Conservation (phyloP, 2,888 invertebrate species). For the Idaea aversata region DNA sequence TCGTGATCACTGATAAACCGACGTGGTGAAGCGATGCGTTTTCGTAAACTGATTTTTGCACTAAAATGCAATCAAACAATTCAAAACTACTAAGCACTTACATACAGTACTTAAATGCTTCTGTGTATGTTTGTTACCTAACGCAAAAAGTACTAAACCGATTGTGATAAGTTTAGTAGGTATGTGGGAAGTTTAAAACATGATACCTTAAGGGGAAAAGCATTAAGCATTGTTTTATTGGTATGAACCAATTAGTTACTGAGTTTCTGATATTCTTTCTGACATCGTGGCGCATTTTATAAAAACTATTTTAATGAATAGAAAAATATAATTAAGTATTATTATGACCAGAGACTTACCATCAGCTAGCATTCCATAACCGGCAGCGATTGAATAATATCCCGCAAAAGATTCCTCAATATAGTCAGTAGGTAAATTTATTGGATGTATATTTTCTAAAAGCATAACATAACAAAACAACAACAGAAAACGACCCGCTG, state of each 20-base stretch:
- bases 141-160: too few relatives aligned
- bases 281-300: too few relatives aligned
- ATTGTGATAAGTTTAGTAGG: too few relatives aligned
- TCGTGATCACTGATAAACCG: neutral
- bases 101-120: too few relatives aligned
- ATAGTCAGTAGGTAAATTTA: conserved; percentile 42
- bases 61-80: neutral
- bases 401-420: conserved; percentile 39
- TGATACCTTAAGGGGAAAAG: too few relatives aligned
- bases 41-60: neutral
- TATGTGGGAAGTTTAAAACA: too few relatives aligned
- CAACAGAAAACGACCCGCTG: neutral
- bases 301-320: too few relatives aligned
- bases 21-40: neutral
- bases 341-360: neutral
- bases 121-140: too few relatives aligned
- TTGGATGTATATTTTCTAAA: conserved; percentile 7
- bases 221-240: too few relatives aligned
- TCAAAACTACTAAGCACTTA: too few relatives aligned
- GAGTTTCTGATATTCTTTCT: too few relatives aligned
- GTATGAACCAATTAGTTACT: too few relatives aligned
- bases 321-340: neutral
- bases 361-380: conserved; percentile 39
- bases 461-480: neutral
- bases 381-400: conserved; percentile 45